Conservation (phyloP, 2,113 vertebrate genomes). For the Myrmophylax atrothorax region DNA sequence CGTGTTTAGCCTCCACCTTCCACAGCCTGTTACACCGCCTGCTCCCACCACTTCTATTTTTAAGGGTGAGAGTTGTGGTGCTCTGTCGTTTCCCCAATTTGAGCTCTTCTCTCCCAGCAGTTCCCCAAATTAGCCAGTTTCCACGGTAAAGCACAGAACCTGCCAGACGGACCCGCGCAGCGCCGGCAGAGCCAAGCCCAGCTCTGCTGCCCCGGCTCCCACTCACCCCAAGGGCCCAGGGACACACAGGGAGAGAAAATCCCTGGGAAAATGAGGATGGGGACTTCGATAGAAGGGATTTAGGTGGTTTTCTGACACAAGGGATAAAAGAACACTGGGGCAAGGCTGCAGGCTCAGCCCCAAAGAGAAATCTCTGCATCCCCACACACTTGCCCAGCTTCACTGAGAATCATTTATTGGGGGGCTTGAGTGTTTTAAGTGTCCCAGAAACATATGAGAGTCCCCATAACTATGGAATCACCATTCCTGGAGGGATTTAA, state of each 20-base stretch:
- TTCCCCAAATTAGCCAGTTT: constrained; percentile 51
- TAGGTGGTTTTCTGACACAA: neutral
- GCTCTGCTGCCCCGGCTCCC: neutral
- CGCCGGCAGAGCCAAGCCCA: neutral
- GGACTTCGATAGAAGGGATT: rapidly evolving
- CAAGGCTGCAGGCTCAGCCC: neutral
- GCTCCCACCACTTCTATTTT: constrained; percentile 58
- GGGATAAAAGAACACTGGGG: rapidly evolving
- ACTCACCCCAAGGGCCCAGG: neutral
- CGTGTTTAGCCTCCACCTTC: neutral
- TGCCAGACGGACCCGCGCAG: neutral
- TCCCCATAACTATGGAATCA: neutral
- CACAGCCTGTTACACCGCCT: neutral
- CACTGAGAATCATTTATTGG: neutral
- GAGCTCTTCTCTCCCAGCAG: neutral
- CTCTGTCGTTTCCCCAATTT: constrained; percentile 32
- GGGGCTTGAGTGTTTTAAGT: neutral
- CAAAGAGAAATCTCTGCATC: neutral
- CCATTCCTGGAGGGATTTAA: too few species aligned
- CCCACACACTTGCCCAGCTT: rapidly evolving
- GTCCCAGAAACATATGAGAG: rapidly evolving
- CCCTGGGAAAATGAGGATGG: neutral
- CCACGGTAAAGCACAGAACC: constrained; percentile 7
- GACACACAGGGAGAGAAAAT: neutral
- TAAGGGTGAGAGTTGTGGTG: constrained; percentile 41